Conservation (phyloP, 2,888 invertebrate species). For the Cynaeus angustus region DNA sequence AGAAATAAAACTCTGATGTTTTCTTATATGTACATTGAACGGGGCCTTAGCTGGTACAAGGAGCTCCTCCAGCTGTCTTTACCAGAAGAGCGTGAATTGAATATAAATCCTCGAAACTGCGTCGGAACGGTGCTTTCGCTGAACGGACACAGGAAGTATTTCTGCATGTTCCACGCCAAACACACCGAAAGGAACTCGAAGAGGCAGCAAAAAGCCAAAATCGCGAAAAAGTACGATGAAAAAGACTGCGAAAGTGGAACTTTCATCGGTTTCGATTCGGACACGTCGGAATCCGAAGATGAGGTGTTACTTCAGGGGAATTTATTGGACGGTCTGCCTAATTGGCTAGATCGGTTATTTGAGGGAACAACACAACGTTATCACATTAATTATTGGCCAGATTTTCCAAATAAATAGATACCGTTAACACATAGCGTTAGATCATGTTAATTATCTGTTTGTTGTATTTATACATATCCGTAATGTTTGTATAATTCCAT, state of each 20-base stretch:
- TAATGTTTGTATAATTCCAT: conserved; percentile 48
- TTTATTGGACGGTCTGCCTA: conserved; percentile 92
- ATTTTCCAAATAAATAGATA: conserved; percentile 85
- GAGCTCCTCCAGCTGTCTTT: conserved; percentile 90
- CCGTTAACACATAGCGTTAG: conserved; percentile 33
- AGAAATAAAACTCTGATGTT: conserved; percentile 98
- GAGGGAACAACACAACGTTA: conserved; percentile 97
- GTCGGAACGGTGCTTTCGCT: conserved; percentile 96
- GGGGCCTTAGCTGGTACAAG: conserved; percentile 95
- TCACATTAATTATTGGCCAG: conserved; percentile 99
- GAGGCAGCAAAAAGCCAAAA: conserved; percentile 29
- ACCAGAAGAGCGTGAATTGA: conserved; percentile 85
- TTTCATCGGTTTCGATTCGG: conserved; percentile 88
- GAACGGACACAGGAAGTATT: conserved; percentile 97
- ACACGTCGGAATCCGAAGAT: conserved; percentile 77
- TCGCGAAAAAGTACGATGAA: conserved; percentile 28
- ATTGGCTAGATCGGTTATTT: conserved; percentile 97
- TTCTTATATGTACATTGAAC: conserved; percentile 93
- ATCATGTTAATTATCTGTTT: conserved; percentile 41
- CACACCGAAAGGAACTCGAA: conserved; percentile 83
- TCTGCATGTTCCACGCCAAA: conserved; percentile 98
- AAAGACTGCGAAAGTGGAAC: conserved; percentile 87
- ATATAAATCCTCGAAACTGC: conserved; percentile 97
- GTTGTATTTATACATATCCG: conserved; percentile 49
- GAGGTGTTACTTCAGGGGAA: conserved; percentile 72